These are phyloP conservation scores for Stenodera caucasica DNA, from an alignment of 2,888 invertebrate genomes.

Conservation along the genomic window DNA sequence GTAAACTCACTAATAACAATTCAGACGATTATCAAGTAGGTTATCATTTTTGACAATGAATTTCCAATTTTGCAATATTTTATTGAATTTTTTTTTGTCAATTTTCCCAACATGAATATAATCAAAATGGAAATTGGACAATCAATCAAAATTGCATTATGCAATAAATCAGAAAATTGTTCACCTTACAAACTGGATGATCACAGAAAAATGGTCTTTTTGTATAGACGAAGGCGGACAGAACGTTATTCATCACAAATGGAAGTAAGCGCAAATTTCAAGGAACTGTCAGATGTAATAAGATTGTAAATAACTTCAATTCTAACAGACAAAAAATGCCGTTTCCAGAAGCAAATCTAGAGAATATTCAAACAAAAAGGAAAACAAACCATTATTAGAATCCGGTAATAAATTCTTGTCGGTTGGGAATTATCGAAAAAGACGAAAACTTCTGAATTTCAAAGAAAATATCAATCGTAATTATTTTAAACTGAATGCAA, in stretches of 20 bases:
- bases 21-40: neutral
- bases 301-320: constrained; percentile 1
- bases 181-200: neutral
- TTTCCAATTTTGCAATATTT: neutral
- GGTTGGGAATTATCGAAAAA: neutral
- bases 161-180: neutral
- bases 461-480: neutral
- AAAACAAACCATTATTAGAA: neutral
- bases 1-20: neutral
- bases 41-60: neutral
- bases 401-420: neutral
- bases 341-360: neutral
- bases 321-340: neutral
- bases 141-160: neutral
- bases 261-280: neutral
- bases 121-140: neutral
- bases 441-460: neutral
- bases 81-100: neutral
- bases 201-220: neutral
- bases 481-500: too few species aligned
- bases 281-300: constrained; percentile 2
- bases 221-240: neutral
- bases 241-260: neutral
- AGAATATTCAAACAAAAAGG: neutral
- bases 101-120: neutral